phyloP scores from a whole-genome alignment of 2,113 vertebrate genomes.

The Plestiodon gilberti region DNA sequence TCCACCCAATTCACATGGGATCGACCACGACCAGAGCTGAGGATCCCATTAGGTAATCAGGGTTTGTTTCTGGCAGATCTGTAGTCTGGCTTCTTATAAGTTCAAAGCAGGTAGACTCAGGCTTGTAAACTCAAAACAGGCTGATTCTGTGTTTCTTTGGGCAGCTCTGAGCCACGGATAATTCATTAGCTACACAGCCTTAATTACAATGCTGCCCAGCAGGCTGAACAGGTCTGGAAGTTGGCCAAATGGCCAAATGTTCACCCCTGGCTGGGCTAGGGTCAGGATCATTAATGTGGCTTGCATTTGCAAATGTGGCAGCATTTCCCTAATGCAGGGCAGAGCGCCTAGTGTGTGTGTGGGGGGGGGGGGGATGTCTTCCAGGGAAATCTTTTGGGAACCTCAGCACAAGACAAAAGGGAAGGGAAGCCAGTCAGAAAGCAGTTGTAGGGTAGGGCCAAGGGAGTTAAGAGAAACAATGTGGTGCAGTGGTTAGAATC shows the following conservation, averaged over 20 bases:
- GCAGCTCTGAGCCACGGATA: conserved; percentile 60
- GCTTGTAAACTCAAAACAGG: conserved; percentile 48
- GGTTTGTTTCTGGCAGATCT: conserved; percentile 41
- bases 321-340: neutral
- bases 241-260: conserved; percentile 50
- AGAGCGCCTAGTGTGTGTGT: neutral
- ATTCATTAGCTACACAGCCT: conserved; percentile 74
- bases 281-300: conserved; percentile 49
- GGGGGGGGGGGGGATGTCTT: neutral
- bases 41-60: rapidly evolving
- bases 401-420: neutral
- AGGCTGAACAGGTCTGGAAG: conserved; percentile 31
- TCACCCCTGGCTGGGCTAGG: neutral
- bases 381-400: neutral
- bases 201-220: conserved; percentile 66
- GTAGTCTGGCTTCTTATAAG: conserved; percentile 30
- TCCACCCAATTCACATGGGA: neutral
- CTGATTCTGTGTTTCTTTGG: conserved; percentile 70
- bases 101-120: conserved; percentile 62
- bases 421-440: conserved; percentile 8
- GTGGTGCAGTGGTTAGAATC: too few relatives aligned
- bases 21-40: neutral
- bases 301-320: conserved; percentile 11
- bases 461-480: neutral
- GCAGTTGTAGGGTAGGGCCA: neutral